Conservation (phyloP, 2,113 vertebrate species). For the Megaceryle torquata region DNA sequence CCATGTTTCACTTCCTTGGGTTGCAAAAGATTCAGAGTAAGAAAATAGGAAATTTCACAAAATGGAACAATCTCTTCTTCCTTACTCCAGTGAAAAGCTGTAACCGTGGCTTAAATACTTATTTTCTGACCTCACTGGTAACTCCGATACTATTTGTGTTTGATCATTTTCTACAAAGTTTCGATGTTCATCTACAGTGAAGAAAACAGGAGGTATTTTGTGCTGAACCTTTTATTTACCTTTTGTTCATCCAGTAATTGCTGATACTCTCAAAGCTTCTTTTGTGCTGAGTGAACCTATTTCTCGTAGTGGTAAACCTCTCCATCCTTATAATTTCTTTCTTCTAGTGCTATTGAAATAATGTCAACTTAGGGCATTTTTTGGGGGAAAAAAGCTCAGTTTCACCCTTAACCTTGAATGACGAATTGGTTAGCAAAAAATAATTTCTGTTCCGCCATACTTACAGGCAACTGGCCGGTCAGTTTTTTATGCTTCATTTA, state of each 20-base stretch:
- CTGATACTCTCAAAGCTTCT: not conserved
- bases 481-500: not conserved
- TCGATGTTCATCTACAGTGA: not conserved
- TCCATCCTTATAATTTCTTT: not conserved
- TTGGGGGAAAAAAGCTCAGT: not conserved
- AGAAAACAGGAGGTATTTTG: not conserved
- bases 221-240: not conserved
- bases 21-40: not conserved
- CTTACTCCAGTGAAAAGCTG: not conserved
- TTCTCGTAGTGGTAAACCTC: not conserved
- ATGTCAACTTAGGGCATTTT: not conserved
- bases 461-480: not conserved
- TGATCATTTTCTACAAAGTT: not conserved
- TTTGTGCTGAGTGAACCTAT: not conserved
- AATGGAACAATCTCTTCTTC: not conserved
- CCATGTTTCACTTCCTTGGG: not conserved
- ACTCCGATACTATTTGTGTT: not conserved
- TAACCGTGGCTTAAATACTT: not conserved
- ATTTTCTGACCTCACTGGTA: not conserved
- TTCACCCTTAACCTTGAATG: not conserved
- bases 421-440: not conserved
- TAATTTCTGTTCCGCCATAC: not conserved
- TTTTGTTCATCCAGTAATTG: not conserved
- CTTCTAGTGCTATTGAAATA: not conserved
- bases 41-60: not conserved